Base-by-base conservation (phyloP, 1,140 invertebrate genomes). In the Mylabris phalerata region DNA sequence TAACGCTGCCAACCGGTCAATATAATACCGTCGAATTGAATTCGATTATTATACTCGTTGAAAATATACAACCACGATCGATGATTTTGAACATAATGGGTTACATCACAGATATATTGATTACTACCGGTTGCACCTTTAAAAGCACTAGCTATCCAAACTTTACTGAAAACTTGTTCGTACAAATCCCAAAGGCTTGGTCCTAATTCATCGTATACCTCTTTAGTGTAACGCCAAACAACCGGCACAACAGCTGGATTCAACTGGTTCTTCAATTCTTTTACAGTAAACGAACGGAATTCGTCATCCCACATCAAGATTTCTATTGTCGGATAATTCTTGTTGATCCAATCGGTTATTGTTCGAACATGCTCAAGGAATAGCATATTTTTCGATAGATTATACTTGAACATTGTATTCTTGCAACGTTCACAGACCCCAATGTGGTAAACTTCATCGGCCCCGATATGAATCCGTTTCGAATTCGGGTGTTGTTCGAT, bases 251-350 rank as follows among this genome's bases (percentile, higher is more conserved):
- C 83, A 49, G 87, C 79, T 32, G 82, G 80, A 1, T 84, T 82
- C 13, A 90, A 76, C 11, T 82, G 80, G 66, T 81, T 81, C 73
- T 81, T 75, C 72, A 89, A 79, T 67, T 81, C 75, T 50, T 79
- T 75, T 59, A 81, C 70, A 10, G 81, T 80, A 65, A 93, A 83
- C 26, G 84, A 79, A 38, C 92, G 77, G 41, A 97, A 71, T 89
- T 96, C 95, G 71, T 98, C 95, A 70, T 98, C 93, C 95, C 95
- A 98, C 65, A 97, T 87, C 38, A 80, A 84, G 13, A 92, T 75
- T 50, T 46, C 51, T 7, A 70, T 24, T 3, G 78, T 73, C 0
- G 86, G 82, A 74, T 81, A 84, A 9, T 80, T 79, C 25, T 79
- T 75, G 47, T 82, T 81, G 10, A 92, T 79, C 52, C 82, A 81